Percentiles rank a stretch among this genome's conserved stretches.
Conservation (phyloP, 2,113 vertebrate species). For the Scomber scombrus region DNA sequence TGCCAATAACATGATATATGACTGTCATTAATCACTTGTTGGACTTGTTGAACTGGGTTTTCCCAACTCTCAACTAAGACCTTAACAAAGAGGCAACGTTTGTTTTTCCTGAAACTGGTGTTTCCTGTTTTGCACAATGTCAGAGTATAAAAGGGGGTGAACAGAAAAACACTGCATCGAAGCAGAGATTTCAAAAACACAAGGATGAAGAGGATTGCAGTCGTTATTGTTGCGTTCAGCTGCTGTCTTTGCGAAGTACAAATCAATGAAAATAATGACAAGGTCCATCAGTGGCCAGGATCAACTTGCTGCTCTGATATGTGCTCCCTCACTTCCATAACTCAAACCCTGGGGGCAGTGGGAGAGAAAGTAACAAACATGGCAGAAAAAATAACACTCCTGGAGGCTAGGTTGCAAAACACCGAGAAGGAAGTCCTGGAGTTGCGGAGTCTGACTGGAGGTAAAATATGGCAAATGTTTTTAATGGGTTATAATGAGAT, state of each 20-base stretch:
- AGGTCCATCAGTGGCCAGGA: neutral
- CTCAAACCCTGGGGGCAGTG: constrained; percentile 28
- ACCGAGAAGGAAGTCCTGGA: constrained; percentile 45
- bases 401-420: constrained; percentile 42
- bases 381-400: constrained; percentile 31
- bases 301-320: neutral
- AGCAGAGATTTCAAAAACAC: neutral
- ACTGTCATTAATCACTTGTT: neutral
- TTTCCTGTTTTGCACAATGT: neutral
- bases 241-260: constrained; percentile 16
- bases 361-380: constrained; percentile 43
- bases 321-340: neutral
- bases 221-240: constrained; percentile 24
- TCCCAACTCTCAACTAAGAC: neutral
- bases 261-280: neutral
- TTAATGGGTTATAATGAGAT: neutral
- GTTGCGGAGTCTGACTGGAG: constrained; percentile 40
- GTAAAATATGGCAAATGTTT: constrained; percentile 2
- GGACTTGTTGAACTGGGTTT: neutral
- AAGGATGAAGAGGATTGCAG: constrained; percentile 39
- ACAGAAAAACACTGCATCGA: neutral
- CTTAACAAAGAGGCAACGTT: neutral
- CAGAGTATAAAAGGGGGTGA: neutral
- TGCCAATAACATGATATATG: too few species aligned
- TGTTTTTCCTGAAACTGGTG: neutral